phyloP scores from a whole-genome alignment of 2,888 invertebrate species.

The Allolobophora icterica region DNA sequence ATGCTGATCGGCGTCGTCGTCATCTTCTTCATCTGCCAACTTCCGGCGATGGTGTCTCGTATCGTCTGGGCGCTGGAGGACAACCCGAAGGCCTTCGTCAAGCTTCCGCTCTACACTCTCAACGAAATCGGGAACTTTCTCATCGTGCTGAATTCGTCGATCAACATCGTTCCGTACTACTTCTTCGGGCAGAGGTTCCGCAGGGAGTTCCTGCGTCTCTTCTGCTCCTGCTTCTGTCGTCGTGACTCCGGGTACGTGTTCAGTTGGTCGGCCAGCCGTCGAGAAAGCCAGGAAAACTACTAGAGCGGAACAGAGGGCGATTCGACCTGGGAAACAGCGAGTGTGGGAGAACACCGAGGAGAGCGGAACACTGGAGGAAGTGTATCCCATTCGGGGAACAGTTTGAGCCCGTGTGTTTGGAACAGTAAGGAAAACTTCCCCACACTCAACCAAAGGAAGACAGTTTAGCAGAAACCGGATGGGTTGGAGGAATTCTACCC shows the following conservation, averaged over 20 bases:
- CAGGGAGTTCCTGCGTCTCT: constrained; percentile 58
- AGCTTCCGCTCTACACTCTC: constrained; percentile 53
- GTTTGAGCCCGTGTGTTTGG: not conserved
- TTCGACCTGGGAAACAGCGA: not conserved
- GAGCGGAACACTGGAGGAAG: not conserved
- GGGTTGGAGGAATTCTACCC: not conserved
- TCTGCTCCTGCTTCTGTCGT: constrained; percentile 52
- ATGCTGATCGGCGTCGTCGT: constrained; percentile 65
- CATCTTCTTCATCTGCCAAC: constrained; percentile 64
- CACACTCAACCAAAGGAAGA: not conserved
- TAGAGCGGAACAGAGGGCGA: not conserved
- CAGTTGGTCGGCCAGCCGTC: constrained; percentile 12
- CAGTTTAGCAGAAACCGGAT: not conserved
- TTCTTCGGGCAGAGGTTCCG: constrained; percentile 64
- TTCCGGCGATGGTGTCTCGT: constrained; percentile 62
- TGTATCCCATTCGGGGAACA: not conserved
- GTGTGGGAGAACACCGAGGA: too few relatives aligned
- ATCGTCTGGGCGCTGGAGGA: constrained; percentile 60
- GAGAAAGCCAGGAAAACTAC: constrained; percentile 21
- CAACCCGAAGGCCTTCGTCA: constrained; percentile 40
- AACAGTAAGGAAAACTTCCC: too few relatives aligned
- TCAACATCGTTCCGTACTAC: constrained; percentile 65
- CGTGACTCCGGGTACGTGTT: not conserved
- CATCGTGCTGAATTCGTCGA: constrained; percentile 63
- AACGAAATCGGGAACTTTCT: constrained; percentile 64